Percentiles rank a stretch among this genome's conserved stretches.
phyloP scores from a whole-genome alignment of 2,113 vertebrate species.

The Silurus meridionalis region DNA sequence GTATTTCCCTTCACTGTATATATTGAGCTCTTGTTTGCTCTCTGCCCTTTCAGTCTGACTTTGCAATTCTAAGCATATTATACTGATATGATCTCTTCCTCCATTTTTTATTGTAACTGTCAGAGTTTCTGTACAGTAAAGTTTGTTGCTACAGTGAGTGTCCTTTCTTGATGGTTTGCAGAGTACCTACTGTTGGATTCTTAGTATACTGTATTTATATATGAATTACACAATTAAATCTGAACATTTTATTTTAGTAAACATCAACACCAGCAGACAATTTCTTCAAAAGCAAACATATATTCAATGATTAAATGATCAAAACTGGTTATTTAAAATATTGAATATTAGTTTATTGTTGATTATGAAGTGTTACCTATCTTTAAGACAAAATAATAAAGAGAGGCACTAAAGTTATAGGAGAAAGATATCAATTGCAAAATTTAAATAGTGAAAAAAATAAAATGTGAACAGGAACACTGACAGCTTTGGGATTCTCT shows the following conservation, averaged over 20 bases:
- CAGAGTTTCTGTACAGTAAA: neutral
- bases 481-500: neutral
- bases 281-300: neutral
- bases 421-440: neutral
- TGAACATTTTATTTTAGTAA: neutral
- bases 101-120: neutral
- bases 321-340: too few relatives aligned
- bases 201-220: neutral
- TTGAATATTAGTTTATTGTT: neutral
- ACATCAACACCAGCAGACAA: neutral
- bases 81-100: conserved; percentile 1
- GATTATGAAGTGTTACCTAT: neutral
- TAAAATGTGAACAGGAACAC: neutral
- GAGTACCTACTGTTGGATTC: neutral
- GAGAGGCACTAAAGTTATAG: neutral
- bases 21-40: neutral
- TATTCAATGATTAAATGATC: neutral
- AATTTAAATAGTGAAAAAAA: neutral
- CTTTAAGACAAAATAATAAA: neutral
- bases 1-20: too few relatives aligned
- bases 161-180: neutral
- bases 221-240: neutral
- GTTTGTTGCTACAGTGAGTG: neutral
- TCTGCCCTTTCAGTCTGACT: neutral
- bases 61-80: neutral